Percentiles rank a stretch among this genome's conserved stretches.
These are phyloP conservation scores for Mythimna lalbum DNA, from an alignment of 2,888 invertebrate species.

Conservation along the genomic window DNA sequence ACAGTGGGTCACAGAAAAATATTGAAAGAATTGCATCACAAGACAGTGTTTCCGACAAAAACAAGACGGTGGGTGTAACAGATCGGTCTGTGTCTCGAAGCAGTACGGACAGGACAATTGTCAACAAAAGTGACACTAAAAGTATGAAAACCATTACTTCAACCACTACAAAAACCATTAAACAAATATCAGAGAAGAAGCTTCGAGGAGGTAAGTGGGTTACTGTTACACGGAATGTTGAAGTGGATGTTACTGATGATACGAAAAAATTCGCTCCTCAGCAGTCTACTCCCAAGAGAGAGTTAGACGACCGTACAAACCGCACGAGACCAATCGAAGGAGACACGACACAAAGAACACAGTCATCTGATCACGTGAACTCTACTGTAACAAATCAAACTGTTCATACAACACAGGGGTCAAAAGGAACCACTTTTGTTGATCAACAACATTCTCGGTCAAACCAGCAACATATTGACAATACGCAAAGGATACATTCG, in stretches of 20 bases:
- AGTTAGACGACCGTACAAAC: constrained; percentile 62
- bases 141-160: constrained; percentile 76
- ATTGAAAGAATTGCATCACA: constrained; percentile 85
- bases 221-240: constrained; percentile 91
- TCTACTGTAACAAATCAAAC: constrained; percentile 70
- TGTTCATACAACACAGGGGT: constrained; percentile 64
- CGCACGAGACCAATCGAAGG: constrained; percentile 62
- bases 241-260: constrained; percentile 91
- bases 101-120: constrained; percentile 71
- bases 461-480: constrained; percentile 70
- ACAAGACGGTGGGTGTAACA: constrained; percentile 64
- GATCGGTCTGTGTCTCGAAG: constrained; percentile 74
- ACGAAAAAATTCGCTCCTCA: constrained; percentile 59
- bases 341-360: constrained; percentile 70
- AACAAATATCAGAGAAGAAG: constrained; percentile 90
- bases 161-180: constrained; percentile 89
- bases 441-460: constrained; percentile 71
- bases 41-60: constrained; percentile 72
- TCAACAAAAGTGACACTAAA: constrained; percentile 78
- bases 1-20: constrained; percentile 77
- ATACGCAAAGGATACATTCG: constrained; percentile 61
- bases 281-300: constrained; percentile 54
- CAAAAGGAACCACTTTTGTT: constrained; percentile 66
- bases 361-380: constrained; percentile 71
- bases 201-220: constrained; percentile 87